These are phyloP conservation scores for Rhysida immarginata DNA, from an alignment of 1,140 invertebrate species.

Conservation along the genomic window DNA sequence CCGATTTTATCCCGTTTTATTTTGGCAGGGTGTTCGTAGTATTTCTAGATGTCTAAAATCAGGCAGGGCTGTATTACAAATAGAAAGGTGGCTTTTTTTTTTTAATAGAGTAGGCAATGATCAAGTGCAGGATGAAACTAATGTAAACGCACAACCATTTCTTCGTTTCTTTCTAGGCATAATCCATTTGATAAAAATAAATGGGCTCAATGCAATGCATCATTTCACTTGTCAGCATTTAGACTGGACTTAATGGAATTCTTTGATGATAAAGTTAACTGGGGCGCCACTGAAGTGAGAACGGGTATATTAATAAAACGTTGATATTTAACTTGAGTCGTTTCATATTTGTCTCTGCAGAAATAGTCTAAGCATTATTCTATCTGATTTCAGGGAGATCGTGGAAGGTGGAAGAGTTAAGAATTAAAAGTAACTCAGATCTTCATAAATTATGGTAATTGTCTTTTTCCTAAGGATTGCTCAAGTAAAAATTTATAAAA, in stretches of 20 bases:
- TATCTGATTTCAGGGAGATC: conserved; percentile 42
- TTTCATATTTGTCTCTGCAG: neutral
- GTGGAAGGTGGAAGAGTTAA: conserved; percentile 79
- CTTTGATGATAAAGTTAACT: conserved; percentile 79
- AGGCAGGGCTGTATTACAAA: too few relatives aligned
- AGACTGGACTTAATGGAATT: conserved; percentile 55
- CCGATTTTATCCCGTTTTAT: too few relatives aligned
- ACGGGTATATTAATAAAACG: conserved; percentile 35
- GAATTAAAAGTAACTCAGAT: conserved; percentile 89
- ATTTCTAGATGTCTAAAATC: too few relatives aligned
- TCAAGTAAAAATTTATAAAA: too few relatives aligned
- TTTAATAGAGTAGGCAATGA: too few relatives aligned
- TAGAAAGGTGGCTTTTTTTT: too few relatives aligned
- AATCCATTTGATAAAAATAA: too few relatives aligned
- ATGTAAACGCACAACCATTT: too few relatives aligned
- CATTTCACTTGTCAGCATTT: neutral
- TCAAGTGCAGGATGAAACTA: too few relatives aligned
- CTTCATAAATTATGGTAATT: conserved; percentile 90
- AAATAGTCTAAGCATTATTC: conserved; percentile 8
- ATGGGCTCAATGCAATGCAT: too few relatives aligned
- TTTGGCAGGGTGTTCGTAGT: too few relatives aligned
- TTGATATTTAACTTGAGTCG: neutral
- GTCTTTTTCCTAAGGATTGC: neutral
- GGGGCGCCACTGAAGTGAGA: conserved; percentile 58
- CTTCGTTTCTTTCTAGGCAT: too few relatives aligned